These are phyloP conservation scores for Synergus laeviventris DNA, from an alignment of 2,888 invertebrate species.

Conservation along the genomic window DNA sequence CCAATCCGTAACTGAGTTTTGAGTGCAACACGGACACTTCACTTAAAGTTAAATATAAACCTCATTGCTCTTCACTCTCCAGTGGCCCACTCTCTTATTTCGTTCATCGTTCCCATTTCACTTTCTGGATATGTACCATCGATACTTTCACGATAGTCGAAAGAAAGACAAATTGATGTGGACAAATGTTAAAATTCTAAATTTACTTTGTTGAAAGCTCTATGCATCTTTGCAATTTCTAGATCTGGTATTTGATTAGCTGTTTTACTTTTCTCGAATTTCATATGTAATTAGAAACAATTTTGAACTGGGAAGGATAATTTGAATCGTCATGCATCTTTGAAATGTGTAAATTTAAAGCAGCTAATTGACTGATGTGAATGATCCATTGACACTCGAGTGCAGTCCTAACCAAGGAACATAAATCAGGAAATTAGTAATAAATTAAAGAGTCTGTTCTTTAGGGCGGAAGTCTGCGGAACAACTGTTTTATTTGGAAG, in stretches of 20 bases:
- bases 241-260: neutral
- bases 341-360: neutral
- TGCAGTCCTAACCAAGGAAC: neutral
- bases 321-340: neutral
- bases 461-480: constrained; percentile 14
- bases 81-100: constrained; percentile 66
- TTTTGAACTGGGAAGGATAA: neutral
- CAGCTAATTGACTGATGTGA: neutral
- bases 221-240: neutral
- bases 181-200: neutral
- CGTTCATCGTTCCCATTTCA: constrained; percentile 39
- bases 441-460: constrained; percentile 4
- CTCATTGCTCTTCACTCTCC: constrained; percentile 62
- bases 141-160: constrained; percentile 16
- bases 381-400: neutral
- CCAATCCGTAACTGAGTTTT: constrained; percentile 42
- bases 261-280: neutral
- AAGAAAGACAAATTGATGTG: neutral
- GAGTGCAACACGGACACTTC: constrained; percentile 57
- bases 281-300: neutral
- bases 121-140: constrained; percentile 31
- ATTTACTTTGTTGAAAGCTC: neutral
- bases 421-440: constrained; percentile 2
- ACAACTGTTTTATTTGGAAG: constrained; percentile 36
- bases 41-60: constrained; percentile 65